These are phyloP conservation scores for Cairina moschata DNA, from an alignment of 2,113 vertebrate genomes.

Conservation along the genomic window DNA sequence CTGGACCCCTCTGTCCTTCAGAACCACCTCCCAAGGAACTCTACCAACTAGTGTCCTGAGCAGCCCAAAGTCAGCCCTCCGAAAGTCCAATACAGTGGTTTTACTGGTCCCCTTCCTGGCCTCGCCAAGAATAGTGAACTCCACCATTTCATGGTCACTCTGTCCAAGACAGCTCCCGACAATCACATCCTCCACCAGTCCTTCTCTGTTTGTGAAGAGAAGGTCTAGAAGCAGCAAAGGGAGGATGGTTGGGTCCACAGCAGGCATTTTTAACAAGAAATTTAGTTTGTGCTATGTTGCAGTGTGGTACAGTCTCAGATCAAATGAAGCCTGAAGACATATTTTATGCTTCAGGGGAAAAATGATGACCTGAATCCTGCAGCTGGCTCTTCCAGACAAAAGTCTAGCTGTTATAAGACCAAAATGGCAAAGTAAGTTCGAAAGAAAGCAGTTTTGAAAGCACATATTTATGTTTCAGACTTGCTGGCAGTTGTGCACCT, in stretches of 20 bases:
- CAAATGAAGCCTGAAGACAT: background rate
- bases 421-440: background rate
- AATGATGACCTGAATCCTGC: background rate
- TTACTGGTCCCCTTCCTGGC: too few relatives aligned
- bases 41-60: too few relatives aligned
- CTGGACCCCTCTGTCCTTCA: too few relatives aligned
- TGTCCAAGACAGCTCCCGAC: too few relatives aligned
- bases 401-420: background rate
- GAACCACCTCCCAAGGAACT: too few relatives aligned
- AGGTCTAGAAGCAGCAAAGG: background rate
- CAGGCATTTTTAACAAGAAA: background rate
- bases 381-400: background rate
- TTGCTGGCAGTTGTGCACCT: background rate
- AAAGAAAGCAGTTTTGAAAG: background rate
- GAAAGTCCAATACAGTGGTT: too few relatives aligned
- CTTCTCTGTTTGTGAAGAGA: too few relatives aligned
- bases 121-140: too few relatives aligned
- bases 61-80: too few relatives aligned
- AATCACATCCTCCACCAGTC: too few relatives aligned
- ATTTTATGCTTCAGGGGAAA: background rate
- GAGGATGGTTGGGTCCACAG: background rate
- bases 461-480: background rate
- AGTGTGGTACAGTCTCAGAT: background rate
- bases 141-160: too few relatives aligned
- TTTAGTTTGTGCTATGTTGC: background rate